A percentile compares a stretch with the other conserved stretches of the same genome.
These are phyloP conservation scores for Percopsis transmontana DNA, from an alignment of 2,113 vertebrate species.

Conservation along the genomic window DNA sequence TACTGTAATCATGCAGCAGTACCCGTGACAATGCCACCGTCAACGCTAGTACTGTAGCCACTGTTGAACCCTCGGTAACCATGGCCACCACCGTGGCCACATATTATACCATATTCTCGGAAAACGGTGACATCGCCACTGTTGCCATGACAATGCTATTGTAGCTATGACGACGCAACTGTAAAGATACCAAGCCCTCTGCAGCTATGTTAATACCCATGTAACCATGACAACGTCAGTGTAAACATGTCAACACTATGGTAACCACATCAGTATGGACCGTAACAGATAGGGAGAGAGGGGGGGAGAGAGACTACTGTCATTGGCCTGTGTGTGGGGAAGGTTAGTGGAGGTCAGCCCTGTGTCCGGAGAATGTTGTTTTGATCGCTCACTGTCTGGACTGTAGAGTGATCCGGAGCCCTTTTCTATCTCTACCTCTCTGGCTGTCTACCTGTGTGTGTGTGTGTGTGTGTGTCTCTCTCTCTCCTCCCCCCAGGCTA, in stretches of 20 bases:
- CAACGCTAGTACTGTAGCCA: too few species aligned
- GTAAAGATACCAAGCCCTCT: too few species aligned
- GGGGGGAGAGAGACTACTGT: too few species aligned
- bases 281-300: too few species aligned
- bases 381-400: conserved; percentile 55
- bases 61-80: too few species aligned
- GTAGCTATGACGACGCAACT: background rate
- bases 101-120: too few species aligned
- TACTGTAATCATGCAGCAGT: too few species aligned
- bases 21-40: too few species aligned
- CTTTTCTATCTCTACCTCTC: conserved; percentile 4
- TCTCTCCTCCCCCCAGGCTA: background rate
- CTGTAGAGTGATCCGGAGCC: conserved; percentile 50
- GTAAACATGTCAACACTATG: background rate
- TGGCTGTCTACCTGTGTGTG: background rate
- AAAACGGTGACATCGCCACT: too few species aligned
- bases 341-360: conserved; percentile 49
- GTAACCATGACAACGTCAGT: background rate
- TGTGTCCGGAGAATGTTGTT: conserved; percentile 54
- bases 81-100: too few species aligned
- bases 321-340: background rate
- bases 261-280: background rate
- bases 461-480: background rate
- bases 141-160: too few species aligned
- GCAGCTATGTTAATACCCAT: background rate